These are phyloP conservation scores for Baryphthengus martii DNA, from an alignment of 2,113 vertebrate species.

Conservation along the genomic window DNA sequence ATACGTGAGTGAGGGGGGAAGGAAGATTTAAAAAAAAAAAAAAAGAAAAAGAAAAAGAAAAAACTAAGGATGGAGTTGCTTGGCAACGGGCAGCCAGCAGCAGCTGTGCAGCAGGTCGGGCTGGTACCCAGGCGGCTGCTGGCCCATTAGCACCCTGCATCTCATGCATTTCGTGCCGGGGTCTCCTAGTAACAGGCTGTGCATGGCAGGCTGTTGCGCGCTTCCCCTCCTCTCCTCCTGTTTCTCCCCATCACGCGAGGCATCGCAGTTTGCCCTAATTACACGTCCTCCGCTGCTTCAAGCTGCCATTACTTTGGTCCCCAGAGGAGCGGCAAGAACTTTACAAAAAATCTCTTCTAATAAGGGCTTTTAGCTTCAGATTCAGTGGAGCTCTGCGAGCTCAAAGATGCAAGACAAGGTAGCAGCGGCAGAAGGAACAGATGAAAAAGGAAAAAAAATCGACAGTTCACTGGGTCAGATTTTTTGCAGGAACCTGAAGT, in stretches of 20 bases:
- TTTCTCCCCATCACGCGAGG: constrained; percentile 63
- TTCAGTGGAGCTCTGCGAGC: constrained; percentile 62
- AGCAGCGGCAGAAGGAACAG: neutral
- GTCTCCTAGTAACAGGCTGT: constrained; percentile 91
- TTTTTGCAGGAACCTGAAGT: neutral
- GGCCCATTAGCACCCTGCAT: constrained; percentile 91
- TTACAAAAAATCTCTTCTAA: constrained; percentile 68
- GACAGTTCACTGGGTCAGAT: neutral
- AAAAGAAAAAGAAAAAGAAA: too few species aligned
- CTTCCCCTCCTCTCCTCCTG: constrained; percentile 66
- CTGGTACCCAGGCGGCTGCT: constrained; percentile 85
- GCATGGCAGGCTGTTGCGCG: constrained; percentile 64
- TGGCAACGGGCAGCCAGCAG: constrained; percentile 84
- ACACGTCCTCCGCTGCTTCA: constrained; percentile 74
- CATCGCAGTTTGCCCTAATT: constrained; percentile 77
- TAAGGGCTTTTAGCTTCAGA: constrained; percentile 74
- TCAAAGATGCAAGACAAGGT: neutral
- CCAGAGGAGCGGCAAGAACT: constrained; percentile 72
- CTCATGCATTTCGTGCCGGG: constrained; percentile 79
- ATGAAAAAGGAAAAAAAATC: neutral
- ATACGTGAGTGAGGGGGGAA: constrained; percentile 37
- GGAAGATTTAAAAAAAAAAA: neutral
- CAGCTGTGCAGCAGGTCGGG: constrained; percentile 90
- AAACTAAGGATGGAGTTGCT: constrained; percentile 82
- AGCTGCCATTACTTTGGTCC: constrained; percentile 76